Base-by-base conservation (phyloP, 2,888 invertebrate species). In the Strigamia maritima region DNA sequence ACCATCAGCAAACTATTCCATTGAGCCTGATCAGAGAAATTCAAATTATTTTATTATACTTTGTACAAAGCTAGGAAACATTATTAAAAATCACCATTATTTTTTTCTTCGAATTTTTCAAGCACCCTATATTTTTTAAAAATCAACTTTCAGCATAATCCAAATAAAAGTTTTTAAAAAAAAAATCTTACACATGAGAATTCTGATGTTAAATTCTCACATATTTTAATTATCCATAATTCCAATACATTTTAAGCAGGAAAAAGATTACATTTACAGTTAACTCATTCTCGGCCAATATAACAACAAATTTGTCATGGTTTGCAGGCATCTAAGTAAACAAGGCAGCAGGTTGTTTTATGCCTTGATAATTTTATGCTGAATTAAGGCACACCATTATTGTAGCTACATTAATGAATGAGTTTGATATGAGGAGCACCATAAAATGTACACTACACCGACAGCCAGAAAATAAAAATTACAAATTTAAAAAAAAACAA, bases 331-430 rank as follows among this genome's bases (percentile, higher is more conserved):
- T 77, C 28, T 54, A 77, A 76, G 44, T 28, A 35, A 77, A 49
- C 77, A 77, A 77, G 77, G 77, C 77, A 77, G 77, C 54, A 77
- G 54, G 75, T 26, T 35, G 75, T 74, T 54, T 3, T 31, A 40
- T 38, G 28, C 8, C 77, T 54, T 49, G 54, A 54, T 28, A 49
- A 54, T 22, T 54, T 54, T 54, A 54, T 54, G 54, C 44, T 28
- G 78, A 78, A 78, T 70, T 78, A 78, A 78, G 78, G 78, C 78
- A 78, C 78, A 78, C 78, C 78, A 70, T 78, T 78, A 78, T 78
- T 78, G 70, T 65, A 78, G 78, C 78, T 78, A 78, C 70, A 78
- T 35, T 54, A 54, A 54, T 78, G 78, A 77, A 78, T 78, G 44
- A 78, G 78, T 70, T 54, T 78, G 78, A 78, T 78, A 78, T 78